Evolutionary conservation across 35 echinoderm and acorn worm genomes (phyloP).

Genomic region (Ptychodera flava): DNA sequence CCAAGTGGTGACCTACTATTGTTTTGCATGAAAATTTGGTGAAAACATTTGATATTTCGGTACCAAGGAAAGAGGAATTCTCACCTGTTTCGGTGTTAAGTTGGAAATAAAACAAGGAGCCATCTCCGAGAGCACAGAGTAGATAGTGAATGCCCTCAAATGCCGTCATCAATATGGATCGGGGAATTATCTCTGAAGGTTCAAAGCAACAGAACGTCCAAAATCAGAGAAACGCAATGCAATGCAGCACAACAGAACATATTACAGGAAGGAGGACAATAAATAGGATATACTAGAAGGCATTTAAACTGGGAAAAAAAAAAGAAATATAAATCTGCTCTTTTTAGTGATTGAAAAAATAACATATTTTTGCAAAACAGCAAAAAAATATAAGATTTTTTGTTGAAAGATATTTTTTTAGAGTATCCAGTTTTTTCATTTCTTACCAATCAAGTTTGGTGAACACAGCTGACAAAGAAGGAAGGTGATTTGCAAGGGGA

Average conservation of each 20-base stretch:
- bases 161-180: conserved; percentile 73
- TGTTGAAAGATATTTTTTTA: too few relatives aligned
- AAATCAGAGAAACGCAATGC: not conserved
- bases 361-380: not conserved
- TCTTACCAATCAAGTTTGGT: too few relatives aligned
- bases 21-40: too few relatives aligned
- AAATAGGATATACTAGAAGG: too few relatives aligned
- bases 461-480: too few relatives aligned
- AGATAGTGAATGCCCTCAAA: conserved; percentile 94
- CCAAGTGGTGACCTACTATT: too few relatives aligned
- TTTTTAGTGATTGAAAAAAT: not conserved
- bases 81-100: conserved; percentile 80
- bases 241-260: not conserved
- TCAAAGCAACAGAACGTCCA: not conserved
- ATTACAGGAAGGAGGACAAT: not conserved
- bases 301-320: too few relatives aligned
- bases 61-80: too few relatives aligned
- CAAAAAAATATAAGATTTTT: too few relatives aligned
- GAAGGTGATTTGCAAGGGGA: too few relatives aligned
- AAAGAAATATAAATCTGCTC: not conserved
- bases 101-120: conserved; percentile 91
- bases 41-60: too few relatives aligned
- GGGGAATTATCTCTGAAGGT: conserved; percentile 86
- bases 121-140: conserved; percentile 93
- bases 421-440: too few relatives aligned